phyloP scores from a whole-genome alignment of 2,797 vertebrate genomes.

The Sebastes steindachneri region DNA sequence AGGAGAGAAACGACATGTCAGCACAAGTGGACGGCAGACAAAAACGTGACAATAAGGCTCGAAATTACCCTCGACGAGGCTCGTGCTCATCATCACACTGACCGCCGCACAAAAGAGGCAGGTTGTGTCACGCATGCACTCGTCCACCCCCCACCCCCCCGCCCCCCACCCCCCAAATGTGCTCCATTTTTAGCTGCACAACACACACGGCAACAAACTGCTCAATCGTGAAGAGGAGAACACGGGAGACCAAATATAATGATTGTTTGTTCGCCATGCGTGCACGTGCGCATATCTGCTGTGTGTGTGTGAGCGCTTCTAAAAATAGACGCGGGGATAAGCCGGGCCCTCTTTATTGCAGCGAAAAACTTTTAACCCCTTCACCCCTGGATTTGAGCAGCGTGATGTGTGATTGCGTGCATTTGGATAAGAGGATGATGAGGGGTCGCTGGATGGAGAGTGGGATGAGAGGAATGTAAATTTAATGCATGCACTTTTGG shows the following conservation, averaged over 20 bases:
- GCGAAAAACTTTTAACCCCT: slow-evolving; percentile 80
- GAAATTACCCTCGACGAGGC: slow-evolving; percentile 44
- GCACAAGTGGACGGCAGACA: slow-evolving; percentile 41
- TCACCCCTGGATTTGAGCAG: slow-evolving; percentile 59
- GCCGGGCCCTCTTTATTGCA: slow-evolving; percentile 80
- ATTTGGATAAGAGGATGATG: slow-evolving; percentile 42
- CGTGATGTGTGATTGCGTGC: slow-evolving; percentile 21
- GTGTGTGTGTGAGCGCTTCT: slow-evolving; percentile 69
- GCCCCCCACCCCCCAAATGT: accelerated
- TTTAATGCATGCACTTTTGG: slow-evolving; percentile 20
- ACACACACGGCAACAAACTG: slow-evolving; percentile 37
- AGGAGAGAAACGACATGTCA: slow-evolving; percentile 41
- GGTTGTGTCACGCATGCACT: slow-evolving; percentile 48
- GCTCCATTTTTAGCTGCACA: slow-evolving; percentile 56
- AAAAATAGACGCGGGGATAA: slow-evolving; percentile 80
- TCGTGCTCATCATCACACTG: slow-evolving; percentile 38
- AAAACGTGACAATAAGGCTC: slow-evolving; percentile 36
- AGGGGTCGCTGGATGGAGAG: slow-evolving; percentile 23
- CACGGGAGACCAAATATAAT: slow-evolving; percentile 72
- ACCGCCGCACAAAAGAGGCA: slow-evolving; percentile 39
- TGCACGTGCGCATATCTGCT: slow-evolving; percentile 69
- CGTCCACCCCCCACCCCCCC: not conserved
- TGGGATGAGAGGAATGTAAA: slow-evolving; percentile 14
- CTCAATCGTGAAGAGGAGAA: slow-evolving; percentile 47
- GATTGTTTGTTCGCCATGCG: slow-evolving; percentile 67